Conservation (phyloP, 2,113 vertebrate genomes). For the Megaleporinus macrocephalus region DNA sequence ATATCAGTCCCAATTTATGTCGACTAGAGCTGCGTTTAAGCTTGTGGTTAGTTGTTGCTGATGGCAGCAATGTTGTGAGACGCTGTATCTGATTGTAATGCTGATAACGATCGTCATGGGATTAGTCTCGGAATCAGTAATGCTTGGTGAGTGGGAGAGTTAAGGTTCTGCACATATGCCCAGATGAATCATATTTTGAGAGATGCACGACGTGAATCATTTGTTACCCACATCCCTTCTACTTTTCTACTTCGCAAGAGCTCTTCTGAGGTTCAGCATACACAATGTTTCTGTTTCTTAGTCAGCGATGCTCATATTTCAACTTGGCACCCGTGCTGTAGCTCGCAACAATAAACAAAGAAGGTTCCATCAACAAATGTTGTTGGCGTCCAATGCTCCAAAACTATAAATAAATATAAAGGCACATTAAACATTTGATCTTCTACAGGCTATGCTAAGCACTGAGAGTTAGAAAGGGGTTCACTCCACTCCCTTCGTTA, state of each 20-base stretch:
- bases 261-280: conserved; percentile 5
- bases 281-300: background rate
- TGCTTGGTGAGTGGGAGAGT: background rate
- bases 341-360: background rate
- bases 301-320: background rate
- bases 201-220: background rate
- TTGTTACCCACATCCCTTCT: background rate
- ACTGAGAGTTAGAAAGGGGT: no score
- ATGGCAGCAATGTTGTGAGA: background rate
- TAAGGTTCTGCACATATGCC: background rate
- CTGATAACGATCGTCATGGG: conserved; percentile 5
- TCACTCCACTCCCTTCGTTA: background rate
- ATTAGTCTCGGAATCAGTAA: conserved; percentile 11
- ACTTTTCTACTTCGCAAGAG: conserved; percentile 6
- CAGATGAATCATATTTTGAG: conserved; percentile 37
- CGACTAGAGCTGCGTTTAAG: no score
- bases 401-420: background rate
- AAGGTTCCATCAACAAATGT: background rate
- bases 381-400: background rate
- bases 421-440: no score
- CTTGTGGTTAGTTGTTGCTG: background rate
- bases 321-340: background rate
- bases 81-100: conserved; percentile 12
- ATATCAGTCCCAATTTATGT: background rate
- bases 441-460: background rate